phyloP scores from a whole-genome alignment of 2,797 vertebrate genomes.

The Aldrovandia affinis region DNA sequence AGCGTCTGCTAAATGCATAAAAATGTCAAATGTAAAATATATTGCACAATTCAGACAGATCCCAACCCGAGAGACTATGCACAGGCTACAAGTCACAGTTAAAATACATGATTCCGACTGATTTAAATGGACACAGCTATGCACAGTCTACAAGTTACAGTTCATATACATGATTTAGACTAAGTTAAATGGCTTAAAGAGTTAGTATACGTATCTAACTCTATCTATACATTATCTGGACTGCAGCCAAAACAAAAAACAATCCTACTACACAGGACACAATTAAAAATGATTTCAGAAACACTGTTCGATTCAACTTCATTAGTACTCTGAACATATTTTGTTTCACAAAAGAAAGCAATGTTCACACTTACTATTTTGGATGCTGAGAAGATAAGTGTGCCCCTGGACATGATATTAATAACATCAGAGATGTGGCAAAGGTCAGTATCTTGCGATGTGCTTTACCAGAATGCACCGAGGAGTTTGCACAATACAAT shows the following conservation, averaged over 20 bases:
- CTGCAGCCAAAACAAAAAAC: too few species aligned
- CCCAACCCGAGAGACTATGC: not conserved
- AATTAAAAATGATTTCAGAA: not conserved
- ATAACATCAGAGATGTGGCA: conserved; percentile 42
- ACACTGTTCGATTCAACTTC: not conserved
- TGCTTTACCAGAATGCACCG: not conserved
- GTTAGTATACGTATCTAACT: too few species aligned
- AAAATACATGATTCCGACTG: not conserved
- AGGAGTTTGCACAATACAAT: not conserved
- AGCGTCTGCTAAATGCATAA: too few species aligned
- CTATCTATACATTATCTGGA: too few species aligned
- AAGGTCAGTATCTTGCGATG: conserved; percentile 42
- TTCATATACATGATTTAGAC: not conserved
- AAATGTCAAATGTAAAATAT: too few species aligned
- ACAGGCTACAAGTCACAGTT: not conserved
- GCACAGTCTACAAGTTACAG: not conserved
- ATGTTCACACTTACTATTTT: not conserved
- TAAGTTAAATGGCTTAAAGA: not conserved
- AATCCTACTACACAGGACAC: not conserved
- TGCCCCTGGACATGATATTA: conserved; percentile 37
- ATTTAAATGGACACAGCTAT: not conserved
- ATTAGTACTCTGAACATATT: not conserved
- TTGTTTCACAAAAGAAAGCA: not conserved
- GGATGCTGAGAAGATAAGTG: conserved; percentile 28
- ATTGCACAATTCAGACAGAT: not conserved